phyloP scores from a whole-genome alignment of 23 tunicate genomes.

The Styela clava region DNA sequence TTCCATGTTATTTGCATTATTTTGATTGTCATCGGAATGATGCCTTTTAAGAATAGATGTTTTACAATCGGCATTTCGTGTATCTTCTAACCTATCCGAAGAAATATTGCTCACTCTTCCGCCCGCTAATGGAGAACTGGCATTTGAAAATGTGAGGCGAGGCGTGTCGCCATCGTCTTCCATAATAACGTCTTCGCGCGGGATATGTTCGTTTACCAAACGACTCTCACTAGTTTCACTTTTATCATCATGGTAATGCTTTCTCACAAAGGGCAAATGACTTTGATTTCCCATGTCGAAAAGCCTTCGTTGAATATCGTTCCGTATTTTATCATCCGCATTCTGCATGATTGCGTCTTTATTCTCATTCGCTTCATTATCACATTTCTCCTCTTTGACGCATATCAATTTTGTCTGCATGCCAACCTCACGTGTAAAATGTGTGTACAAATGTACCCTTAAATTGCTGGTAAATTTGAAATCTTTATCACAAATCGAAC shows the following conservation, averaged over 20 bases:
- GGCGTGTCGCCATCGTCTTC: neutral
- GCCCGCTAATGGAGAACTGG: neutral
- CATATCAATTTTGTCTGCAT: neutral
- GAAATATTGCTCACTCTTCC: neutral
- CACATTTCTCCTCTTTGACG: neutral
- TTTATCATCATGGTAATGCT: neutral
- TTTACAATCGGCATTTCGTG: neutral
- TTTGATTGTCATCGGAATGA: conserved; percentile 21
- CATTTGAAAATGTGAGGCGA: neutral
- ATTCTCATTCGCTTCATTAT: neutral
- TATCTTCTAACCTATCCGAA: neutral
- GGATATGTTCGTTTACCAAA: neutral
- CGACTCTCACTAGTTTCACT: neutral
- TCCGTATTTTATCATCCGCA: neutral
- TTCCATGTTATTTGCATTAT: neutral
- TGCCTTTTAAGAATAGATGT: conserved; percentile 2
- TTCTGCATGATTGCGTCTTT: neutral
- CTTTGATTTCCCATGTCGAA: neutral
- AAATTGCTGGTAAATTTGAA: conserved; percentile 22
- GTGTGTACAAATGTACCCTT: neutral
- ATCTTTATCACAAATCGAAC: neutral
- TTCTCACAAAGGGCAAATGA: neutral
- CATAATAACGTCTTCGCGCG: neutral
- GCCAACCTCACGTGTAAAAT: neutral
- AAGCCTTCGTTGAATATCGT: neutral